Base-by-base conservation (phyloP, 2,888 invertebrate genomes). In the Lysandra bellargus region DNA sequence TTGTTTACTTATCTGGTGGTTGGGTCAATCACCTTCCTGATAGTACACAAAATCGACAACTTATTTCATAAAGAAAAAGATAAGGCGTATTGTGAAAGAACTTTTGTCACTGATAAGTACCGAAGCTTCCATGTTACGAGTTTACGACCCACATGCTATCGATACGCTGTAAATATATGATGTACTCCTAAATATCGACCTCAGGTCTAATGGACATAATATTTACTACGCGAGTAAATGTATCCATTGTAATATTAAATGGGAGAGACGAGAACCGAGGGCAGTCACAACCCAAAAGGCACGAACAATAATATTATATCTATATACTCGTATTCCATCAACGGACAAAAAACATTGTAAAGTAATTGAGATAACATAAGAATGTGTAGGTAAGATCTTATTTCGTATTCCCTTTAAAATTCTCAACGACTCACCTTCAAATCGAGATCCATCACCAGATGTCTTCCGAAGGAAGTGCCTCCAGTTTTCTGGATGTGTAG, bases 401-500 rank as follows among this genome's bases (percentile, higher is more conserved):
- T 61, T 61, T 57, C 57, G 57, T 57, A 57, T 61, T n/a, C 1
- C 0, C 23, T 23, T 61, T 61, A 3, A 64, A 33, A 76, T 53
- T 44, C 7, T 7, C 17, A 33, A 57, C 14, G 40, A 84, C 89
- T 84, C 83, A 96, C 96, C 95, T 96, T 96, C 80, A 96, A 94
- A 92, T 99, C 98, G 87, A 99, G 95, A 95, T 99, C 98, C 93
- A 98, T 97, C 80, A 99, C 99, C 85, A 99, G 96, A 94, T 99
- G 99, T 88, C 98, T 97, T 79, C 99, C 99, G 90, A 99, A 99
- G 7, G 98, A 97, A 69, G 99, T 99, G 49, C 99, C 99, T 79
- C 99, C 99, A 79, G 99, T 99, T 95, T 99, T 99, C 93, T 99
- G 99, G 91, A 99, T 99, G 91, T 99, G 99, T 84, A 99, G 87